Base-by-base conservation (phyloP, 2,113 vertebrate species). In the Apodemus speciosus region DNA sequence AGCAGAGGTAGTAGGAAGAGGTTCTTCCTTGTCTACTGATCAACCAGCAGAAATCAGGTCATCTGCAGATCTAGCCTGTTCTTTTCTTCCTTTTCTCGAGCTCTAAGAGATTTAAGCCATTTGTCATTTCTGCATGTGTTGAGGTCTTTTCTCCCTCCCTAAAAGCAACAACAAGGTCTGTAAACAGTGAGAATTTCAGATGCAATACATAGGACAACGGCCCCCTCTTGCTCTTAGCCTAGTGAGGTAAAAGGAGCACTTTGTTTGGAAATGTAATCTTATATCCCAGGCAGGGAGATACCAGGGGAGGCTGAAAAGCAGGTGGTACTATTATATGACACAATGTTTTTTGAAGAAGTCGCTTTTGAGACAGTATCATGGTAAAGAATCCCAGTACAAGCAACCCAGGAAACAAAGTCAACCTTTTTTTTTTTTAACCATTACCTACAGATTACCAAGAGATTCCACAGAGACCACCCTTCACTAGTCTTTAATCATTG, bases 1-100 rank as follows among this genome's bases (percentile, higher is more conserved):
- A 30, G 62, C 38, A 71, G 49, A 69, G 38, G 86, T 16, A 15
- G 11, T 21, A 10, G 58, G 58, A 81, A 23, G 27, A 30, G 25
- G 38, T 27, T 25, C 9, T 23, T 32, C 49, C 43, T 73, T 85
- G 46, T 30, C 46, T 43, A 40, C 16, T 16, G 73, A 64, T 87
- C 83, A 94, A 56, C 69, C 76, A 60, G 88, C 86, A 86, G 75
- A 94, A 87, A 93, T 56, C 79, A 72, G 90, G 77, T 83, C n/a
- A 0, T 92, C 60, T 92, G 69, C 91, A 87, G 86, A 56, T 35
- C 21, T 51, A 38, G 60, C 89, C 72, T 85, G 53, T 53, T 69
- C 56, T 71, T 88, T 64, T 83, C 46, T 53, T 46, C 69, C 51
- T 71, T 86, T 64, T 73, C 40, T 53, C 16, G 51, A n/a, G 51